Base-by-base conservation (phyloP, 2,888 invertebrate genomes). In the Timandra comae region DNA sequence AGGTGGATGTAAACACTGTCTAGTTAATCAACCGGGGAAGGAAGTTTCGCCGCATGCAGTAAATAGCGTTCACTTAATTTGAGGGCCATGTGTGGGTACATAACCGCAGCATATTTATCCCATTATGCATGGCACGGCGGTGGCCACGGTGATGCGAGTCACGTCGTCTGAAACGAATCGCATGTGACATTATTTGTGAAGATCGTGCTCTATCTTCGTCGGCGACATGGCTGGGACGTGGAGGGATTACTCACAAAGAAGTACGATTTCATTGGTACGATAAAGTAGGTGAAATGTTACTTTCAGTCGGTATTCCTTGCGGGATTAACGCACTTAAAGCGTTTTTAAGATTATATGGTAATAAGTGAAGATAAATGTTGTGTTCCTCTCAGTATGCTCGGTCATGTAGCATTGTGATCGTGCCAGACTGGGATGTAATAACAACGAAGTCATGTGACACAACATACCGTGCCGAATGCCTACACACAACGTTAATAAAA, bases 121-220 rank as follows among this genome's bases (percentile, higher is more conserved):
- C 82, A 84, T 85, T 84, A 85, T 84, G 82, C 81, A 78, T 65
- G 80, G 80, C 78, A 68, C 72, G 72, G 62, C 65, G 66, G 65
- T 64, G 63, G 68, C 69, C 71, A 68, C 72, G 73, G 69, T 59
- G 77, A 85, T 84, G 84, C 84, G 78, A 81, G 85, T 81, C 85
- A 84, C 85, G 85, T 84, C 72, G 67, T 60, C 70, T 68, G 82
- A 84, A 85, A 85, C 84, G 84, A 85, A 85, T 85, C 85, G 84
- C 84, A 84, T 85, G 85, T 84, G 85, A 85, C 85, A 85, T 85
- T 85, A 85, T 85, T 85, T 85, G 84, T 84, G 84, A 85, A 84
- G 84, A 85, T 85, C 84, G 85, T 84, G 85, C 84, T 85, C 84
- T 85, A 84, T 84, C 85, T 84, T 84, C 84, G 84, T 84, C 85